Evolutionary conservation across 1,140 invertebrate genomes (phyloP).

Genomic region (Ooceraea biroi): DNA sequence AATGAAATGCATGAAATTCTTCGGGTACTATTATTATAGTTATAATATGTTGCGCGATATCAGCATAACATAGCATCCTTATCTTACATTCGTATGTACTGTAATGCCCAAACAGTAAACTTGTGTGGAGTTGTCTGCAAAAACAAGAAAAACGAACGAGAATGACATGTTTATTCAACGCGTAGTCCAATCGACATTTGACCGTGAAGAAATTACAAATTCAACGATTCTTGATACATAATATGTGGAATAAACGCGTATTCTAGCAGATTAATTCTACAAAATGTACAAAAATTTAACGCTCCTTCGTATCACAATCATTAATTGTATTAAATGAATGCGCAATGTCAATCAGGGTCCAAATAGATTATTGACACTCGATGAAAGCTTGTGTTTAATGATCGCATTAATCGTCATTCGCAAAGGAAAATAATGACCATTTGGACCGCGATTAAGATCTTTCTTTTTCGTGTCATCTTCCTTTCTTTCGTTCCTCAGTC

Average conservation of each 20-base stretch:
- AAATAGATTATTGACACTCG: conserved; percentile 60
- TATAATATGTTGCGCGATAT: conserved; percentile 18
- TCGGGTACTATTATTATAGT: background rate
- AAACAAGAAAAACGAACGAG: conserved; percentile 37
- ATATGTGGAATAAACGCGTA: conserved; percentile 9
- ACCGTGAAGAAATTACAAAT: conserved; percentile 14
- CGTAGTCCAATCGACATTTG: conserved; percentile 26
- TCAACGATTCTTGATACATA: conserved; percentile 12
- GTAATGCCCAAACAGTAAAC: conserved; percentile 34
- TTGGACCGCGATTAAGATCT: conserved; percentile 77
- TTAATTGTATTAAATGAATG: conserved; percentile 30
- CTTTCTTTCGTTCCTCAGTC: conserved; percentile 38
- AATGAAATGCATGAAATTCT: conserved; percentile 1
- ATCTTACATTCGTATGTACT: conserved; percentile 9
- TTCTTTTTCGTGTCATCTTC: conserved; percentile 23
- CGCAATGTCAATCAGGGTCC: conserved; percentile 75
- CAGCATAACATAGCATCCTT: conserved; percentile 2
- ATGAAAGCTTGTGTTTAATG: conserved; percentile 41
- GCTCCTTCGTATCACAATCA: conserved; percentile 65
- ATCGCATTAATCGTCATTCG: conserved; percentile 15
- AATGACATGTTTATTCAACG: conserved; percentile 51
- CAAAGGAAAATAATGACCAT: conserved; percentile 59
- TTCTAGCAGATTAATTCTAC: conserved; percentile 48
- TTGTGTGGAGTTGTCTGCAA: conserved; percentile 15
- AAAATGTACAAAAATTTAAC: conserved; percentile 66